Percentiles rank a stretch among this genome's conserved stretches.
These are phyloP conservation scores for Nesidiocoris tenuis DNA, from an alignment of 2,888 invertebrate species.

Conservation along the genomic window DNA sequence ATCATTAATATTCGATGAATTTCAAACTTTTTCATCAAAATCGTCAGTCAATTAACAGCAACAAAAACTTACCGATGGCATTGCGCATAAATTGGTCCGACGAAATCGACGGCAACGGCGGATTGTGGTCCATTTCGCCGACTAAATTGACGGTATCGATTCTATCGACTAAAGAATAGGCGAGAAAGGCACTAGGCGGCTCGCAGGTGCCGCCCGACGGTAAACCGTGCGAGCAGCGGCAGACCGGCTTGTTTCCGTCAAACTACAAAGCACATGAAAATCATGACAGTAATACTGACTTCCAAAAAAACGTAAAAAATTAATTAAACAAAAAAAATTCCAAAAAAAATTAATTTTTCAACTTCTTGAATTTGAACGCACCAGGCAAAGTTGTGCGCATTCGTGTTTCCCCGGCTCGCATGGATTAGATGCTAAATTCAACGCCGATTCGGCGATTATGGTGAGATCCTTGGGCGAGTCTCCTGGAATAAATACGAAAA, in stretches of 20 bases:
- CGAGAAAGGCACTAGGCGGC: constrained; percentile 78
- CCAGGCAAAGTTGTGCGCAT: constrained; percentile 76
- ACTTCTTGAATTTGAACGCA: too few relatives aligned
- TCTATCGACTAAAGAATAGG: constrained; percentile 77
- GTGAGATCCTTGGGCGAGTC: constrained; percentile 65
- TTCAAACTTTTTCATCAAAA: too few relatives aligned
- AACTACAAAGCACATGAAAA: constrained; percentile 54
- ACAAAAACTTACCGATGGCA: constrained; percentile 68
- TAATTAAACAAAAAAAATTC: too few relatives aligned
- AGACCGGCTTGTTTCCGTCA: constrained; percentile 66
- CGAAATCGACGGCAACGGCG: constrained; percentile 73
- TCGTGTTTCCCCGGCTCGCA: constrained; percentile 60
- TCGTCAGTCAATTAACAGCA: too few relatives aligned
- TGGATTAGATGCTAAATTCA: constrained; percentile 11
- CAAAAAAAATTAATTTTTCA: too few relatives aligned
- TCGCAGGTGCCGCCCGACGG: constrained; percentile 50
- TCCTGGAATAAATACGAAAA: constrained; percentile 54
- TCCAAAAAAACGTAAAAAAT: too few relatives aligned
- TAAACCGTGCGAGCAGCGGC: constrained; percentile 78
- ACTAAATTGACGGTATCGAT: constrained; percentile 79
- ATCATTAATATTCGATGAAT: too few relatives aligned
- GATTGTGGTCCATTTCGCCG: constrained; percentile 68
- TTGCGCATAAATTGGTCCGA: constrained; percentile 75
- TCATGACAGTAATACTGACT: too few relatives aligned
- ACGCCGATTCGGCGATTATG: constrained; percentile 59